Base-by-base conservation (phyloP, 1,140 invertebrate species). In the Papilio helenus region DNA sequence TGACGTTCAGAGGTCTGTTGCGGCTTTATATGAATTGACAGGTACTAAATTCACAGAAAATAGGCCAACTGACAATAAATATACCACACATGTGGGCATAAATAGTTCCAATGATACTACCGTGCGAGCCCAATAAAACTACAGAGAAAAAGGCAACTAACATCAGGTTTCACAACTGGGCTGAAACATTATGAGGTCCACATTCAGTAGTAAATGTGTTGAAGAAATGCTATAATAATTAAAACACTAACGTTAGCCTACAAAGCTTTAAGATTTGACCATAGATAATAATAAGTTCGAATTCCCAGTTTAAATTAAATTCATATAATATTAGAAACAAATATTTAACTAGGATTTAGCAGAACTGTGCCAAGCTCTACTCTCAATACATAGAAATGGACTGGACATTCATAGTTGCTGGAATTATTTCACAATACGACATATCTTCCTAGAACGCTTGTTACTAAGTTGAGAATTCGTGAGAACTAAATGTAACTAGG, bases 361-460 rank as follows among this genome's bases (percentile, higher is more conserved):
- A 44, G 72, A 74, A 46, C 44, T 44, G 14, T 74, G 44, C 20
- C 72, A 51, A 23, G 14, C 39, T 16, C 44, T 49, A 7, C 39
- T 16, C 72, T 49, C 5, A 46, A 49, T 74, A 74, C 72, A 74
- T 74, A 74, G 72, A 49, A 74, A 74, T 49, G n/a, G 44, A 26
- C 42, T 51, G 39, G 44, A 74, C 44, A 74, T 20, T 73, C 72
- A 26, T 74, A 74, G 72, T 74, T 74, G 39, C 42, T 49, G 42
- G 44, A 44, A 74, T 44, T 26, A 2, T 20, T 74, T 51, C 20
- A 46, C 72, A 74, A 74, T 74, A 74, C 44, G 42, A 49, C 23
- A 74, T 49, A 44, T 20, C 44, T 74, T 74, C 72, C 18, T 20
- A 51, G 72, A 74, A 74, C 42, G 23, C 44, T 49, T 12, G 44